Percentiles rank a stretch among this genome's conserved stretches.
phyloP scores from a whole-genome alignment of 2,797 vertebrate species.

The Hyperoplus immaculatus region DNA sequence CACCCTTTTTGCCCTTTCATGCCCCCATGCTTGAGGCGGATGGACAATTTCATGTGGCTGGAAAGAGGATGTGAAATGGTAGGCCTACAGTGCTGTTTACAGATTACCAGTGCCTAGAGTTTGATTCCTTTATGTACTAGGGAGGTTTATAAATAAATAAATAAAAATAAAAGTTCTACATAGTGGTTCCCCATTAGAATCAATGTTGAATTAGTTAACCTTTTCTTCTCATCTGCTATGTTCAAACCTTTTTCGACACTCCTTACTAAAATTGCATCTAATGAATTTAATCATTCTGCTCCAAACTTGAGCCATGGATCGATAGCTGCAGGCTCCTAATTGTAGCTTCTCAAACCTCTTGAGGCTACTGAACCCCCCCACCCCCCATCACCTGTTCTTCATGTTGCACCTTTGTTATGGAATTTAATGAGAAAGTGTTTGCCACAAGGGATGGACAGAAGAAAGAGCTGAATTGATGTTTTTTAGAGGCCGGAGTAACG shows the following conservation, averaged over 20 bases:
- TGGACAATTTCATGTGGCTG: constrained; percentile 46
- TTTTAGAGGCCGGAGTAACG: constrained; percentile 65
- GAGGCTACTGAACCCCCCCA: constrained; percentile 53
- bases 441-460: constrained; percentile 72
- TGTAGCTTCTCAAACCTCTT: constrained; percentile 30
- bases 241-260: neutral
- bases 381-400: constrained; percentile 55
- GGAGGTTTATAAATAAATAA: neutral
- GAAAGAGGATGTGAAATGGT: constrained; percentile 47
- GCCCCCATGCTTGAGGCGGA: constrained; percentile 32
- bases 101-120: constrained; percentile 27
- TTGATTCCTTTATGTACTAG: constrained; percentile 12
- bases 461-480: constrained; percentile 84
- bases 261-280: neutral
- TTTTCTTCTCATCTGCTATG: neutral
- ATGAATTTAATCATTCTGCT: constrained; percentile 27
- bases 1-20: constrained; percentile 32
- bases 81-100: constrained; percentile 18
- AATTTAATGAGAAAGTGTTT: constrained; percentile 82
- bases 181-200: constrained; percentile 12
- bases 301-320: constrained; percentile 36
- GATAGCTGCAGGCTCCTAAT: constrained; percentile 45
- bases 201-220: neutral
- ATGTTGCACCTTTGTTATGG: constrained; percentile 62
- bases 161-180: neutral